Evolutionary conservation across 2,888 invertebrate species (phyloP), one percentile per base, ranked within the genome.

Genomic region (Sisyra terminalis): DNA sequence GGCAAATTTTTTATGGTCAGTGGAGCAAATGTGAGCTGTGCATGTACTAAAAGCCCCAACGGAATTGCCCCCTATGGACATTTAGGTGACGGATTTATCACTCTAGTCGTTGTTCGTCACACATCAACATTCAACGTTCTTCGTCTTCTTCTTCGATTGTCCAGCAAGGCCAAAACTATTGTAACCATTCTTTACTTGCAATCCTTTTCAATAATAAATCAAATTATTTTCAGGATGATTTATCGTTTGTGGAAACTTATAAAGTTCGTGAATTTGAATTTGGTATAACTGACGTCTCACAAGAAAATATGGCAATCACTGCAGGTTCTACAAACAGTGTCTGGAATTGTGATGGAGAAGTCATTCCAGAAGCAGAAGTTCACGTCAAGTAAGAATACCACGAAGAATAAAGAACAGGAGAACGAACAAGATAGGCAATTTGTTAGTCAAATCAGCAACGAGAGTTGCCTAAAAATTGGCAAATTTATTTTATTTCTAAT

Each of bases 331-430:
- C 51, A 17, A 53, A 53, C 32, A 83, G 83, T 52, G 72, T 76
- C 31, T 86, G 85, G 85, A 85, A 85, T 56, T 84, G 84, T 63
- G 85, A 86, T 61, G 85, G 85, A 11, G 85, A 86, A 60, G 66
- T 83, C 29, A 67, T 81, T 44, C 65, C 66, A 44, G 72, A 75
- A 52, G 67, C 74, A 31, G 70, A 73, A 54, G 66, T 82, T 40
- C 69, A 70, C 49, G 75, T 79, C 57, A 72, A 70, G 75, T 73
- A 56, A 56, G 53, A 9, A 15, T 41, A 6, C 7, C 10, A n/a
- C 24, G 7, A 24, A 24, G 7, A 7, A 24, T 24, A 24, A 7
- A 24, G 7, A 24, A 24, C 7, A 5, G 24, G 7, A n/a, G n/a
- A n/a, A n/a, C n/a, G n/a, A n/a, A n/a, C n/a, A n/a, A n/a, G n/a